phyloP scores from a whole-genome alignment of 2,888 invertebrate genomes.

The Philereme vetulata region DNA sequence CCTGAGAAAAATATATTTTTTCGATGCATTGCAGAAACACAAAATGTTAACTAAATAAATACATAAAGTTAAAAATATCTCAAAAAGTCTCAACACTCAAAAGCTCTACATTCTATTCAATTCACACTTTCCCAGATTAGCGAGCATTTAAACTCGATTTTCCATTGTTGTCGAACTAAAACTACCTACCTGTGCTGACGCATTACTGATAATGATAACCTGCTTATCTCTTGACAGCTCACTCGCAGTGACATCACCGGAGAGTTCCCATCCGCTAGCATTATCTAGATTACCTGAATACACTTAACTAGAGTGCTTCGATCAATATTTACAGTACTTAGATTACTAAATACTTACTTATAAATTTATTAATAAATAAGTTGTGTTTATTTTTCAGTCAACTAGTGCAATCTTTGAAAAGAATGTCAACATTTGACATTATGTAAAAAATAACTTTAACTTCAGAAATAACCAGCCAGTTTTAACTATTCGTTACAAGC shows the following conservation, averaged over 20 bases:
- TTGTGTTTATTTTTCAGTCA: no score
- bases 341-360: background rate
- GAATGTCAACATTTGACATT: no score
- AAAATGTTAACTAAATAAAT: no score
- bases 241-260: slow-evolving; percentile 62
- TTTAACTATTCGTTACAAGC: no score
- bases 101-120: slow-evolving; percentile 17
- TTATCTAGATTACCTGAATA: slow-evolving; percentile 28
- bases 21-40: slow-evolving; percentile 8
- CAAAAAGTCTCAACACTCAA: no score
- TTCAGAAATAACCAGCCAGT: no score
- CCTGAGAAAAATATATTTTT: slow-evolving; percentile 14
- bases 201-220: slow-evolving; percentile 53
- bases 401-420: no score
- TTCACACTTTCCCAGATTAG: slow-evolving; percentile 35
- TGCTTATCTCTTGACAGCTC: slow-evolving; percentile 63
- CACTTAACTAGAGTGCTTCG: slow-evolving; percentile 24
- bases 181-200: slow-evolving; percentile 63
- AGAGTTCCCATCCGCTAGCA: slow-evolving; percentile 33
- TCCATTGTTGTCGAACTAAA: slow-evolving; percentile 49
- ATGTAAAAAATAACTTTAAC: no score
- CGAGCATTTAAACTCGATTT: slow-evolving; percentile 39
- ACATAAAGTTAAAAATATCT: no score
- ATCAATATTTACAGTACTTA: slow-evolving; percentile 21
- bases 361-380: background rate